These are phyloP conservation scores for Eospalax fontanierii DNA, from an alignment of 2,797 vertebrate genomes.

Conservation along the genomic window DNA sequence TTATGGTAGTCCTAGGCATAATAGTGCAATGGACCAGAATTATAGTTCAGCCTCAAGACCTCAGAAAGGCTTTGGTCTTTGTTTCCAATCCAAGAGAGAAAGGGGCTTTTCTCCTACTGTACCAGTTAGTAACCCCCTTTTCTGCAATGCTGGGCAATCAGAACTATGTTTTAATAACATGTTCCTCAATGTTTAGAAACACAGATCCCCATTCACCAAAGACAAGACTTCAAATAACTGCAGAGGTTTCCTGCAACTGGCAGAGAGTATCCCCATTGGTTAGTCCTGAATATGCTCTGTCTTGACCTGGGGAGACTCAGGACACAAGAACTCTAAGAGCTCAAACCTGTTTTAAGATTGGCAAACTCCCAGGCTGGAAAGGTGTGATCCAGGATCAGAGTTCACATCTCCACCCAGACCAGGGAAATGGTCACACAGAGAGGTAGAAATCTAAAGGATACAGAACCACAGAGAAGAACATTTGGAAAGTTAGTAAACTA, in stretches of 20 bases:
- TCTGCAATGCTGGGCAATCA: not conserved
- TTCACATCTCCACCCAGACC: constrained; percentile 69
- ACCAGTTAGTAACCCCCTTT: not conserved
- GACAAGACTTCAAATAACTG: not conserved
- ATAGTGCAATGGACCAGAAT: not conserved
- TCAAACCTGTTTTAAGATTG: constrained; percentile 73
- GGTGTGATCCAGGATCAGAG: constrained; percentile 63
- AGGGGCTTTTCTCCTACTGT: not conserved
- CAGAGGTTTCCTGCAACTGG: not conserved
- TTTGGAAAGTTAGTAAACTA: constrained; percentile 12
- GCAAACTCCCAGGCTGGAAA: constrained; percentile 60
- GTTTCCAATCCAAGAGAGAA: not conserved
- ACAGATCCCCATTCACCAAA: constrained; percentile 20
- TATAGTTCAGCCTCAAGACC: not conserved
- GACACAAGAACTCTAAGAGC: constrained; percentile 53
- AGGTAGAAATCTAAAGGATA: not conserved
- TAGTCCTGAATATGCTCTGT: constrained; percentile 6
- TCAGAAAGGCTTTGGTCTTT: constrained; percentile 10
- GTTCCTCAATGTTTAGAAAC: constrained; percentile 18
- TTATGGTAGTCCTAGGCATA: constrained; percentile 25
- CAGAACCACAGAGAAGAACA: not conserved
- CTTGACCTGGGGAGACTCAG: constrained; percentile 7
- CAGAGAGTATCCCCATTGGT: not conserved
- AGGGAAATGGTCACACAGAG: not conserved
- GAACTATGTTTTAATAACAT: constrained; percentile 20